Evolutionary conservation across 2,888 invertebrate genomes (phyloP), one percentile per base, ranked within the genome.

Genomic region (Lithophane socia): DNA sequence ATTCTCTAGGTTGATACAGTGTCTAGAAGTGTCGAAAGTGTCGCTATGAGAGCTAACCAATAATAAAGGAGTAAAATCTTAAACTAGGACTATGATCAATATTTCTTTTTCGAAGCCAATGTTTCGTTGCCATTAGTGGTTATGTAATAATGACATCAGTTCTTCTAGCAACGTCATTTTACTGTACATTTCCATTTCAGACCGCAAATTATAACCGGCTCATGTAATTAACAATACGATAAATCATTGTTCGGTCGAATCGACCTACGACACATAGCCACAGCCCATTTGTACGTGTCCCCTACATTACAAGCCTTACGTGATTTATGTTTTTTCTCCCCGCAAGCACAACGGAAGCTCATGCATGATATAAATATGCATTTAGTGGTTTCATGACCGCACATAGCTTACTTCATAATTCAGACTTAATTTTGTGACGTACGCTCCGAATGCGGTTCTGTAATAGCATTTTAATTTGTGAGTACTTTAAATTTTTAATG

Each of bases 351-450:
- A 73, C 83, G 74, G 83, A 86, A 85, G 56, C 86, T 82, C 72
- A 73, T 82, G 69, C 86, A 84, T 86, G 64, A 67, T 54, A 85
- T 81, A 77, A 71, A 84, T 85, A 82, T 86, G 83, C 70, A 86
- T 73, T 82, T 73, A 69, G 73, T 73, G 82, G 77, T 68, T 74
- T 66, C 86, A 82, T 69, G 73, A 81, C 52, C 82, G 79, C 74
- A 82, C 74, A 77, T 54, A 73, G 73, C 82, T 77, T 69, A 78
- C 78, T 82, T 82, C 72, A 83, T 83, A 85, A 78, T 82, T 82
- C 77, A 77, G 67, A 81, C 68, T 73, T 81, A 49, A 83, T 80
- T 84, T 70, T 77, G 63, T 81, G 82, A 81, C 77, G 77, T 70
- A 70, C 37, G 21, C 54, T 37, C 68, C 37, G 42, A 69, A 24